phyloP scores from a whole-genome alignment of 2,888 invertebrate species.

The Callosobruchus maculatus region DNA sequence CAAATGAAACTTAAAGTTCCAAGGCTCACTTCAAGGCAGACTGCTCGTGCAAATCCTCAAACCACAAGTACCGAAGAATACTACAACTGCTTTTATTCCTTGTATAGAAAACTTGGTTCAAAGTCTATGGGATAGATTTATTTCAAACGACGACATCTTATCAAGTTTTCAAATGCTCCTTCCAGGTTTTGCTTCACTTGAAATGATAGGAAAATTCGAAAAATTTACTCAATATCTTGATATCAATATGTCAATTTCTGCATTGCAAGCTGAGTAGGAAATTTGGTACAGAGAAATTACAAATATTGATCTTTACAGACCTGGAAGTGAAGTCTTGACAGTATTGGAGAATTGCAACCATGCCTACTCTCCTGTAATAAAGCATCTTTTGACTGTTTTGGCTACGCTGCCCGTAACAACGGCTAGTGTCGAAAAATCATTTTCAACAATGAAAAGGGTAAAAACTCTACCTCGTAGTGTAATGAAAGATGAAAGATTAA shows the following conservation, averaged over 20 bases:
- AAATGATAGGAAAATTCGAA: conserved; percentile 1
- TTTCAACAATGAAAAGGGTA: too few relatives aligned
- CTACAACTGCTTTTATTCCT: not conserved
- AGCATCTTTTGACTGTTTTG: not conserved
- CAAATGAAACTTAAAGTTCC: conserved; percentile 2
- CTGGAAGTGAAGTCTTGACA: not conserved
- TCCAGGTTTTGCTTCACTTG: conserved; percentile 1
- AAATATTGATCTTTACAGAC: not conserved
- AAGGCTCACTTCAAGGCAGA: not conserved
- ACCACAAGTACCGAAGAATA: not conserved
- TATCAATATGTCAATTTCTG: not conserved
- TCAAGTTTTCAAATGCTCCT: conserved; percentile 2
- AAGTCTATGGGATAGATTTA: not conserved
- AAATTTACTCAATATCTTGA: not conserved
- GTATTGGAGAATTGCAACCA: not conserved
- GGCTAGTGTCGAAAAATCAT: too few relatives aligned
- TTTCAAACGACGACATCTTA: not conserved
- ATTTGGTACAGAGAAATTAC: not conserved
- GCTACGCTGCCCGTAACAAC: too few relatives aligned
- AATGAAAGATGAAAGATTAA: too few relatives aligned
- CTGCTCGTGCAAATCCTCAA: conserved; percentile 2
- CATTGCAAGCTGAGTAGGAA: conserved; percentile 3
- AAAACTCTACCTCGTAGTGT: too few relatives aligned
- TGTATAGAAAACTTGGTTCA: not conserved
- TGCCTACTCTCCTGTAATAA: not conserved